Conservation (phyloP, 2,797 vertebrate genomes). For the Carapus acus region DNA sequence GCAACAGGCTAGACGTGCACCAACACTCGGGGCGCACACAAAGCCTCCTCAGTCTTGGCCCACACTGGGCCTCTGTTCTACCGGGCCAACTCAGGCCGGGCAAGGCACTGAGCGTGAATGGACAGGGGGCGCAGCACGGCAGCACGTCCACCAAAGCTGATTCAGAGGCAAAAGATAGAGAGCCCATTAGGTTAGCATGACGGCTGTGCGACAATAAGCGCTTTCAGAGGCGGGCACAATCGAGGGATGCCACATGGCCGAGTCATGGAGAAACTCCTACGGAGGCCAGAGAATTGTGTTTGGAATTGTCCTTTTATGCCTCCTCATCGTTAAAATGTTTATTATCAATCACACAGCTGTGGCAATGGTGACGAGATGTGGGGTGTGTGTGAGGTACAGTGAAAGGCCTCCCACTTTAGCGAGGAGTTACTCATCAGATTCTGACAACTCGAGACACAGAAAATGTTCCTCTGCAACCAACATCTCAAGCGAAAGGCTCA, state of each 20-base stretch:
- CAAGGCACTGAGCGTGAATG: slow-evolving; percentile 42
- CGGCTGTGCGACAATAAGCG: slow-evolving; percentile 16
- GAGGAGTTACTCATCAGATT: too few relatives aligned
- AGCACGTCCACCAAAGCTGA: slow-evolving; percentile 23
- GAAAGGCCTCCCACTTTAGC: too few relatives aligned
- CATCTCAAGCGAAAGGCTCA: too few relatives aligned
- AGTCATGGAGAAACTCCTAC: background rate
- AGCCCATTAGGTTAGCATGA: slow-evolving; percentile 23
- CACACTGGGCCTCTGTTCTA: slow-evolving; percentile 43
- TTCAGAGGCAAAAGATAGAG: slow-evolving; percentile 28
- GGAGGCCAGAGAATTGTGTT: background rate
- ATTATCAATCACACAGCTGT: too few relatives aligned
- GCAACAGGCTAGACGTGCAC: slow-evolving; percentile 43
- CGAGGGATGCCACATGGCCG: background rate
- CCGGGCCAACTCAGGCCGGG: slow-evolving; percentile 27
- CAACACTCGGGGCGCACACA: slow-evolving; percentile 48
- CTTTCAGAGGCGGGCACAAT: background rate
- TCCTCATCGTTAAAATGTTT: too few relatives aligned
- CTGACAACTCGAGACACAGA: too few relatives aligned
- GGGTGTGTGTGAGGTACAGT: too few relatives aligned
- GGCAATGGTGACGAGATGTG: too few relatives aligned
- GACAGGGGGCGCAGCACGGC: slow-evolving; percentile 16
- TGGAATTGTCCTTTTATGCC: too few relatives aligned
- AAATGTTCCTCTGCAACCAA: slow-evolving; percentile 14
- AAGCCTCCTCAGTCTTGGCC: slow-evolving; percentile 50